A percentile compares a stretch with the other conserved stretches of the same genome.
phyloP scores from a whole-genome alignment of 2,797 vertebrate species.

The Pterois miles region DNA sequence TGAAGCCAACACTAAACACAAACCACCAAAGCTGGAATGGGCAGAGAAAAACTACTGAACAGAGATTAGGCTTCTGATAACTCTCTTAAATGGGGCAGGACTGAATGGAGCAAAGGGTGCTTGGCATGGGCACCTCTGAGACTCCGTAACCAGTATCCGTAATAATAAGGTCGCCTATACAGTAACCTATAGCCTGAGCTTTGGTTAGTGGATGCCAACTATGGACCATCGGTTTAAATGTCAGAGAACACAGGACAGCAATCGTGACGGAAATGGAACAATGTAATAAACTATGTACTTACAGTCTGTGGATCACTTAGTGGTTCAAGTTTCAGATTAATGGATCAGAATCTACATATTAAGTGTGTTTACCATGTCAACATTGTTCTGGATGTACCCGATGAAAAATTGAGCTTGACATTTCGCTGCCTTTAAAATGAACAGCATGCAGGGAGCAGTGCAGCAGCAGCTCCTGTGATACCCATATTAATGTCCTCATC shows the following conservation, averaged over 20 bases:
- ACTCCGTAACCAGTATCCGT: background rate
- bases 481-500: slow-evolving; percentile 50
- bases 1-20: background rate
- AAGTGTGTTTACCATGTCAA: slow-evolving; percentile 1
- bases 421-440: slow-evolving; percentile 17
- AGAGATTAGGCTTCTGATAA: background rate
- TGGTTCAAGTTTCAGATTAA: background rate
- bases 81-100: background rate
- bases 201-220: background rate
- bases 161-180: background rate
- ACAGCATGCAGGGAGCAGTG: slow-evolving; percentile 11
- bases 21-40: background rate
- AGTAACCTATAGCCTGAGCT: background rate
- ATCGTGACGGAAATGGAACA: background rate
- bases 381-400: background rate
- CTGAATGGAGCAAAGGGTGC: background rate
- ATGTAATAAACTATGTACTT: background rate
- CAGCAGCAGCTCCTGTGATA: slow-evolving; percentile 43
- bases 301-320: background rate
- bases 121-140: background rate
- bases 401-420: slow-evolving; percentile 7
- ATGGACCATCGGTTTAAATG: background rate
- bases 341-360: background rate
- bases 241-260: background rate
- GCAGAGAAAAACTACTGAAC: background rate